These are phyloP conservation scores for Chrysopilus asiliformis DNA, from an alignment of 2,888 invertebrate species.

Conservation along the genomic window DNA sequence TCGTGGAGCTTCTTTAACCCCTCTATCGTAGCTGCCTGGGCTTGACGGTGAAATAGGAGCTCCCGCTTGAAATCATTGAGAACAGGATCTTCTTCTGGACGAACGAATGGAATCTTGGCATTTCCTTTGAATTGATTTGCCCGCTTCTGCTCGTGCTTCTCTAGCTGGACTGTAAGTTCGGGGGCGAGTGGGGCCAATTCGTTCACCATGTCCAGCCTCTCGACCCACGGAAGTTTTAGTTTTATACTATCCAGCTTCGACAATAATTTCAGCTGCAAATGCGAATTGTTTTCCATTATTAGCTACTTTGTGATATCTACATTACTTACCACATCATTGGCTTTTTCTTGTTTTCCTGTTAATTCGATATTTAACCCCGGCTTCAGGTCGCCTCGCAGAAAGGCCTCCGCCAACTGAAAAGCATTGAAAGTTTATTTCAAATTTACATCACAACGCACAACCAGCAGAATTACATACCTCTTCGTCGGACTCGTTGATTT, in stretches of 20 bases:
- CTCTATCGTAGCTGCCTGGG: constrained; percentile 72
- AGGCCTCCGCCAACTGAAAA: constrained; percentile 76
- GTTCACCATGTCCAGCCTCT: constrained; percentile 67
- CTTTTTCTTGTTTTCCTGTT: constrained; percentile 41
- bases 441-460: constrained; percentile 3
- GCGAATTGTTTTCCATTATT: background rate
- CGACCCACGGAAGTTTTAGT: constrained; percentile 68
- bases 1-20: constrained; percentile 66
- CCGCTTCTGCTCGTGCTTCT: constrained; percentile 59
- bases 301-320: background rate
- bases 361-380: constrained; percentile 69
- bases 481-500: constrained; percentile 28
- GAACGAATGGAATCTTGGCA: constrained; percentile 49
- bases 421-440: constrained; percentile 4
- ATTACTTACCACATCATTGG: constrained; percentile 60
- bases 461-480: constrained; percentile 23
- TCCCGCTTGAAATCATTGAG: constrained; percentile 88
- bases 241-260: constrained; percentile 58
- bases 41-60: constrained; percentile 74
- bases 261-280: constrained; percentile 39
- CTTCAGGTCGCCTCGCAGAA: constrained; percentile 70
- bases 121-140: constrained; percentile 51
- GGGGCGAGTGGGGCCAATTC: constrained; percentile 71
- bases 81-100: constrained; percentile 59
- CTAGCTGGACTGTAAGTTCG: constrained; percentile 63